phyloP scores from a whole-genome alignment of 2,113 vertebrate genomes.

The Ceyx cyanopectus region DNA sequence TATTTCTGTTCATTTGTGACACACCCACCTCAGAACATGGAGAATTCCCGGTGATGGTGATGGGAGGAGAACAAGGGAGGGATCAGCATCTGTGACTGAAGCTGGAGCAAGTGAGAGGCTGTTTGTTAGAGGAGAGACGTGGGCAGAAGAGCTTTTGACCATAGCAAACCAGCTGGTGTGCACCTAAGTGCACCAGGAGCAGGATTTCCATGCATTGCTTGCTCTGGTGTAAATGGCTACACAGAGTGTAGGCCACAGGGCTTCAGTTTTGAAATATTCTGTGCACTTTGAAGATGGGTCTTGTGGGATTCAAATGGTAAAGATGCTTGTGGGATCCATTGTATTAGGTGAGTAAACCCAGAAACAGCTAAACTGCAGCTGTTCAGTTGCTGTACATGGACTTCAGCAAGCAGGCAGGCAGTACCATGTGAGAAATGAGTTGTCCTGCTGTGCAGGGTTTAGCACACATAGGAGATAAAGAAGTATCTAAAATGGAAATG shows the following conservation, averaged over 20 bases:
- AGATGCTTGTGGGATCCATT: not conserved
- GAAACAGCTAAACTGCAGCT: not conserved
- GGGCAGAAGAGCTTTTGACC: rapidly evolving
- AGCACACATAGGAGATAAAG: not conserved
- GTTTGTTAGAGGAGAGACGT: rapidly evolving
- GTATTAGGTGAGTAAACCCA: not conserved
- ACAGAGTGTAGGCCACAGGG: not conserved
- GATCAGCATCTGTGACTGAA: not conserved
- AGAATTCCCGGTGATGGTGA: not conserved
- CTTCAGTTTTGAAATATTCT: not conserved
- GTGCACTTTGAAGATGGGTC: not conserved
- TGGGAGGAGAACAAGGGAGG: not conserved
- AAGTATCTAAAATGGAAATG: not conserved
- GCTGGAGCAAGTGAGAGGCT: not conserved
- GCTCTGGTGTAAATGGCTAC: rapidly evolving
- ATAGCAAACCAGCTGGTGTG: rapidly evolving
- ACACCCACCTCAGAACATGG: not conserved
- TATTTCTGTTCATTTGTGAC: not conserved
- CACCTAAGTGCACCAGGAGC: not conserved
- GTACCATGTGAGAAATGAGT: rapidly evolving
- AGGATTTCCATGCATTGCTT: not conserved
- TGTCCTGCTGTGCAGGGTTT: not conserved
- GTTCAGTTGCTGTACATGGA: not conserved
- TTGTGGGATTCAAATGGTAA: not conserved
- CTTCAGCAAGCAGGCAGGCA: not conserved